A percentile compares a stretch with the other conserved stretches of the same genome.
These are phyloP conservation scores for Tetragonula clypearis DNA, from an alignment of 1,140 invertebrate genomes.

Conservation along the genomic window DNA sequence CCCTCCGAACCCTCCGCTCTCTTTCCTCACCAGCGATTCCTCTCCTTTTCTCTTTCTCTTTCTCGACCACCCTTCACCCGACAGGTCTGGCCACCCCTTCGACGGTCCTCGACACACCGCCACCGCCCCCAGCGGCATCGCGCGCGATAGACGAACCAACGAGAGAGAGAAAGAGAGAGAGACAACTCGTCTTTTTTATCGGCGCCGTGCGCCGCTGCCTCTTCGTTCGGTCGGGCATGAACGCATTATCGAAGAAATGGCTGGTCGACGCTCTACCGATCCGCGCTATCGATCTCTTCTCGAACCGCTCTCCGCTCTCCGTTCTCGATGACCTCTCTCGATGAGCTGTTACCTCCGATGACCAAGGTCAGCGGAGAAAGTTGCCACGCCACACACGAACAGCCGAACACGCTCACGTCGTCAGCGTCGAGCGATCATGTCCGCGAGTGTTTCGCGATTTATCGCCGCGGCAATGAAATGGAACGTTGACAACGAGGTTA, in stretches of 20 bases:
- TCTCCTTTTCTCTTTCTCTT: conserved; percentile 28
- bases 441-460: not conserved
- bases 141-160: conserved; percentile 68
- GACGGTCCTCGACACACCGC: conserved; percentile 68
- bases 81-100: conserved; percentile 66
- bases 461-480: not conserved
- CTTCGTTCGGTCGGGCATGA: conserved; percentile 77
- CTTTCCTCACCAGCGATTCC: conserved; percentile 39
- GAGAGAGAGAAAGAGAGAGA: conserved; percentile 48
- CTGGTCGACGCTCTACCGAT: conserved; percentile 53
- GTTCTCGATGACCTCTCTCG: not conserved
- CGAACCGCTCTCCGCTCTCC: too few relatives aligned
- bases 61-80: conserved; percentile 47
- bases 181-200: conserved; percentile 78
- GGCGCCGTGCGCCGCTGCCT: conserved; percentile 77
- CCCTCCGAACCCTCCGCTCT: conserved; percentile 35
- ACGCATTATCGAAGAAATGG: conserved; percentile 81
- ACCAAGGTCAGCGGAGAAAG: not conserved
- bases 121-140: conserved; percentile 68
- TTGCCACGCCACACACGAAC: not conserved
- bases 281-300: not conserved
- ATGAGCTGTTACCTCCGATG: not conserved
- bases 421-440: too few relatives aligned
- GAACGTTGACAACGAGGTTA: not conserved
- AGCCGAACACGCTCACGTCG: too few relatives aligned